Evolutionary conservation across 2,113 vertebrate genomes (phyloP).

Genomic region (Puffinus mauretanicus): DNA sequence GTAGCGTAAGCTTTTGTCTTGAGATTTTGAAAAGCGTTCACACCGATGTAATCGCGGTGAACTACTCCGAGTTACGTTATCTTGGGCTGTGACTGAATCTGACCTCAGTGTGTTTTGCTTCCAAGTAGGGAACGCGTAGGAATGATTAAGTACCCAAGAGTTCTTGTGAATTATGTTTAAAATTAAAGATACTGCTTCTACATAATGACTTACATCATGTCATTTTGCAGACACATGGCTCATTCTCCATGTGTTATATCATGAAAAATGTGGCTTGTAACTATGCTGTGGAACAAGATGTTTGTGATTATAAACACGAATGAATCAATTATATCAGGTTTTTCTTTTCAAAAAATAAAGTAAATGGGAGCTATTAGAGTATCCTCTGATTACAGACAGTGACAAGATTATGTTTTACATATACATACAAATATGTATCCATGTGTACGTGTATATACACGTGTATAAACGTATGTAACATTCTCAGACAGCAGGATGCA

Average conservation of each 20-base stretch:
- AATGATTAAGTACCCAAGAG: neutral
- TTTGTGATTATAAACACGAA: neutral
- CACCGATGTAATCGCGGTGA: neutral
- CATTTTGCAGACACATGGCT: neutral
- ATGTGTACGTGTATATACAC: neutral
- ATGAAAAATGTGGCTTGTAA: neutral
- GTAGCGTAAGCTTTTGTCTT: neutral
- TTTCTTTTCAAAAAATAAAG: neutral
- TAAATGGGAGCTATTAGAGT: neutral
- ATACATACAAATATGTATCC: neutral
- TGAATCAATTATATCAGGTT: neutral
- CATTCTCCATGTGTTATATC: neutral
- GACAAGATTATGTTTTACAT: neutral
- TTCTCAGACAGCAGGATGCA: neutral
- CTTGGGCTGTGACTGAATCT: neutral
- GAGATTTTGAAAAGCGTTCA: neutral
- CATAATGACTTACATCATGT: neutral
- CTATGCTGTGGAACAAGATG: neutral
- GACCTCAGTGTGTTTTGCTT: neutral
- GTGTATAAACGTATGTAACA: accelerated
- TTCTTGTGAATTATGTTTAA: neutral
- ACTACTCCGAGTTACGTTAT: neutral
- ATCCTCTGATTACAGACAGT: neutral
- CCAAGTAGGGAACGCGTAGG: neutral
- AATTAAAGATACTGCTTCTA: neutral